A percentile compares a stretch with the other conserved stretches of the same genome.
Conservation (phyloP, 1,140 invertebrate species). For the Neelides sp. region DNA sequence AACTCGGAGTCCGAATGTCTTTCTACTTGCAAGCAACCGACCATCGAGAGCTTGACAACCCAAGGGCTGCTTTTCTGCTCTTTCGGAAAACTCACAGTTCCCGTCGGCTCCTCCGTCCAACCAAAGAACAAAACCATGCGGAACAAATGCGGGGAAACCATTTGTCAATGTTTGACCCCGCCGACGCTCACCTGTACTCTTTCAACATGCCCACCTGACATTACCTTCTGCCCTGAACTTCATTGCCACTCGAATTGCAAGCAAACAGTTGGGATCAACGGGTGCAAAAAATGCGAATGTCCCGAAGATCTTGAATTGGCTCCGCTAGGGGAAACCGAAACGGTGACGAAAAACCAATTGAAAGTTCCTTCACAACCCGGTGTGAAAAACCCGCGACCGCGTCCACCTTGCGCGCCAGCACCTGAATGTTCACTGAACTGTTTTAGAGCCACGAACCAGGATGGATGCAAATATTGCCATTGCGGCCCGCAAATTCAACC, state of each 20-base stretch:
- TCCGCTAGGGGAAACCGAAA: not conserved
- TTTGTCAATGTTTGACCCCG: constrained; percentile 22
- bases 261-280: constrained; percentile 9
- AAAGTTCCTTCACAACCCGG: too few species aligned
- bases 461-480: too few species aligned
- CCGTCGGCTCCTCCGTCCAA: constrained; percentile 5
- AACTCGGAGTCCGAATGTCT: constrained; percentile 60
- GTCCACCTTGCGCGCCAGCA: too few species aligned
- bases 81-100: constrained; percentile 21
- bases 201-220: constrained; percentile 9
- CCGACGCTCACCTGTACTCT: constrained; percentile 21
- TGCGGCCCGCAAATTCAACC: too few species aligned
- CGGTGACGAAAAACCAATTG: too few species aligned
- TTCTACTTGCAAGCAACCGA: constrained; percentile 44
- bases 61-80: constrained; percentile 16
- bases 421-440: too few species aligned
- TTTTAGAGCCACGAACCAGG: too few species aligned
- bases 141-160: constrained; percentile 18
- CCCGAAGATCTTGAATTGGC: not conserved
- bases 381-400: too few species aligned
- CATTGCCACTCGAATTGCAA: constrained; percentile 14
- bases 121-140: constrained; percentile 7
- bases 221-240: constrained; percentile 7
- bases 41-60: constrained; percentile 14
- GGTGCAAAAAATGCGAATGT: constrained; percentile 23